Evolutionary conservation across 2,797 vertebrate species (phyloP).

Genomic region (Pangasius mekongensis): DNA sequence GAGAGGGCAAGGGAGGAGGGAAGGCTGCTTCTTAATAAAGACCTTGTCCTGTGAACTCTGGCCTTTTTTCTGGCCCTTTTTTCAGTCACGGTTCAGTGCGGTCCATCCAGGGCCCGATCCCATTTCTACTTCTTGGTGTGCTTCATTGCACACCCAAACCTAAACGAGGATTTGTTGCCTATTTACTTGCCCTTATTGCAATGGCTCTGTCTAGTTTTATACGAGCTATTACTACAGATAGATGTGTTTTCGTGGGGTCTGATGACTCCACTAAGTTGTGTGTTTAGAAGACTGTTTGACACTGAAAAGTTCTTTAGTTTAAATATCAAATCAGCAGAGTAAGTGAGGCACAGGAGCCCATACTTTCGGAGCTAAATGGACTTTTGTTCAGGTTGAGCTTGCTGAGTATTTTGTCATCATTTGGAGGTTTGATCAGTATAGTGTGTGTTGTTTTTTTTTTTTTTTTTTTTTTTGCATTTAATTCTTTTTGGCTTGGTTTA

Average conservation of each 20-base stretch:
- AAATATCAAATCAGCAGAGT: slow-evolving; percentile 76
- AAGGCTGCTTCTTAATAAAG: slow-evolving; percentile 58
- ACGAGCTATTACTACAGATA: slow-evolving; percentile 87
- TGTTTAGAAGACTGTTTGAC: slow-evolving; percentile 59
- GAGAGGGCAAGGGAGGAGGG: not conserved
- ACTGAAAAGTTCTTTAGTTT: slow-evolving; percentile 66
- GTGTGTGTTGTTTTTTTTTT: not conserved
- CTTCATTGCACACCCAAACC: slow-evolving; percentile 83
- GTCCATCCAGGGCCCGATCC: slow-evolving; percentile 77
- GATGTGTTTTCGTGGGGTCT: slow-evolving; percentile 81
- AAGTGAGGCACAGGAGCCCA: slow-evolving; percentile 65
- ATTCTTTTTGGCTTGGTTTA: not conserved
- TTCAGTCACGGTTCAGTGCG: slow-evolving; percentile 77
- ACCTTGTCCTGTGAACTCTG: slow-evolving; percentile 84
- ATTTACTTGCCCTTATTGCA: slow-evolving; percentile 82
- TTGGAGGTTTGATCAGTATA: not conserved
- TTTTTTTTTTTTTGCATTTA: slow-evolving; percentile 17
- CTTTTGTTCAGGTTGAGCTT: slow-evolving; percentile 62
- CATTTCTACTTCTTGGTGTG: slow-evolving; percentile 85
- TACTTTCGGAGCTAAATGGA: slow-evolving; percentile 50
- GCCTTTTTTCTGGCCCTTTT: slow-evolving; percentile 57
- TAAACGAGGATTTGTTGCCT: slow-evolving; percentile 88
- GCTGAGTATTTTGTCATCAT: slow-evolving; percentile 20
- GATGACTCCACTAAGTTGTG: slow-evolving; percentile 74
- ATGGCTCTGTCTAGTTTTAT: slow-evolving; percentile 72